Percentiles rank a stretch among this genome's conserved stretches.
phyloP scores from a whole-genome alignment of 1,140 invertebrate species.

The Anastatus disparis region DNA sequence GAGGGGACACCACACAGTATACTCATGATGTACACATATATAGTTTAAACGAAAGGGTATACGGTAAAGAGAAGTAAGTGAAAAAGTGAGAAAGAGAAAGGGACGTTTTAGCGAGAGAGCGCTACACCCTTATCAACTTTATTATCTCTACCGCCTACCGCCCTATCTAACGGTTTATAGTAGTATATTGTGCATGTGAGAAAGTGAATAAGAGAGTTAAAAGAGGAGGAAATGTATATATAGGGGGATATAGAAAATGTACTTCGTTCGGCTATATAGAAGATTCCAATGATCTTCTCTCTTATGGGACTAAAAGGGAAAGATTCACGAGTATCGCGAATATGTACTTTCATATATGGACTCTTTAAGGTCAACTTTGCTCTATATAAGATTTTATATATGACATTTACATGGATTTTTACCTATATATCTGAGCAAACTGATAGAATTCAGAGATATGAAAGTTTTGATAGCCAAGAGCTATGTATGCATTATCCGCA shows the following conservation, averaged over 20 bases:
- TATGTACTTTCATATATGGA: not conserved
- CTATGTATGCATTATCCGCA: not conserved
- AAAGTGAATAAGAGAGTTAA: constrained; percentile 29
- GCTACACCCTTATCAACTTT: constrained; percentile 67
- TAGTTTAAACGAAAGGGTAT: constrained; percentile 11
- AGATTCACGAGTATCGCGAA: constrained; percentile 13
- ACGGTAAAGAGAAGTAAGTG: not conserved
- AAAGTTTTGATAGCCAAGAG: constrained; percentile 20
- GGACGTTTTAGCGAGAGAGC: not conserved
- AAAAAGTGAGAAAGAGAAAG: constrained; percentile 8
- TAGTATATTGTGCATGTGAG: not conserved
- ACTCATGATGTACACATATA: too few species aligned
- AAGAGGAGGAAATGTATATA: too few species aligned
- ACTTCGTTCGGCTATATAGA: too few species aligned
- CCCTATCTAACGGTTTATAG: not conserved
- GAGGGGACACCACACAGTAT: too few species aligned
- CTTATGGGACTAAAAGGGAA: not conserved
- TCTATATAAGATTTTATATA: not conserved
- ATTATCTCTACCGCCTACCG: constrained; percentile 59
- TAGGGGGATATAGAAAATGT: too few species aligned
- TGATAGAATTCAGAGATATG: not conserved
- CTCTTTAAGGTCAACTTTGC: too few species aligned
- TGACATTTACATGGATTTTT: not conserved
- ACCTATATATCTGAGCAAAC: too few species aligned
- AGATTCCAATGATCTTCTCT: too few species aligned